These are phyloP conservation scores for Sebastiscus tertius DNA, from an alignment of 2,797 vertebrate species.

Conservation along the genomic window DNA sequence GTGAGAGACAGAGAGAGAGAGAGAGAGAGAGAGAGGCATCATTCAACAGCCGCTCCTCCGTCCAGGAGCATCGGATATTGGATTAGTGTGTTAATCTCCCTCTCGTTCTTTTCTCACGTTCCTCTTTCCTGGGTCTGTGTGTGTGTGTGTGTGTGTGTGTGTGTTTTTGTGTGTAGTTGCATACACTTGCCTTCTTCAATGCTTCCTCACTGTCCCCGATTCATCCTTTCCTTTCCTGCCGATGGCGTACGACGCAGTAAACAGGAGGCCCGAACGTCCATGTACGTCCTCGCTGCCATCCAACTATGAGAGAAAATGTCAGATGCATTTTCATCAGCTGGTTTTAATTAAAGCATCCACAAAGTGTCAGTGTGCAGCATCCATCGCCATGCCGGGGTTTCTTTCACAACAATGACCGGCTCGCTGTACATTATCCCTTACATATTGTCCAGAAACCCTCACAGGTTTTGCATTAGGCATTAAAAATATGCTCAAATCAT, in stretches of 20 bases:
- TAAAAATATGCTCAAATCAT: too few relatives aligned
- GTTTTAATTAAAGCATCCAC: background rate
- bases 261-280: background rate
- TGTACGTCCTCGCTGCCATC: background rate
- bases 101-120: constrained; percentile 69
- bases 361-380: too few relatives aligned
- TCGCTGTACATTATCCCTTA: too few relatives aligned
- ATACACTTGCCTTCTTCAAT: constrained; percentile 10
- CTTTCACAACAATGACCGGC: too few relatives aligned
- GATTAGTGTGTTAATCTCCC: constrained; percentile 76
- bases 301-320: background rate
- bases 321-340: background rate
- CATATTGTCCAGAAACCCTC: too few relatives aligned
- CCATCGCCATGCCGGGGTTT: too few relatives aligned
- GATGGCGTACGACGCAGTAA: background rate
- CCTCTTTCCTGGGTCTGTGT: constrained; percentile 40
- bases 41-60: constrained; percentile 61
- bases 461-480: too few relatives aligned
- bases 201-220: background rate
- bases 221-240: constrained; percentile 29
- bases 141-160: constrained; percentile 16
- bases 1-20: constrained; percentile 17
- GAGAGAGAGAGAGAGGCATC: constrained; percentile 44
- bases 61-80: constrained; percentile 75
- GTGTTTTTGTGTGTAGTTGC: background rate